These are phyloP conservation scores for Seriola rivoliana DNA, from an alignment of 2,113 vertebrate genomes.

Conservation along the genomic window DNA sequence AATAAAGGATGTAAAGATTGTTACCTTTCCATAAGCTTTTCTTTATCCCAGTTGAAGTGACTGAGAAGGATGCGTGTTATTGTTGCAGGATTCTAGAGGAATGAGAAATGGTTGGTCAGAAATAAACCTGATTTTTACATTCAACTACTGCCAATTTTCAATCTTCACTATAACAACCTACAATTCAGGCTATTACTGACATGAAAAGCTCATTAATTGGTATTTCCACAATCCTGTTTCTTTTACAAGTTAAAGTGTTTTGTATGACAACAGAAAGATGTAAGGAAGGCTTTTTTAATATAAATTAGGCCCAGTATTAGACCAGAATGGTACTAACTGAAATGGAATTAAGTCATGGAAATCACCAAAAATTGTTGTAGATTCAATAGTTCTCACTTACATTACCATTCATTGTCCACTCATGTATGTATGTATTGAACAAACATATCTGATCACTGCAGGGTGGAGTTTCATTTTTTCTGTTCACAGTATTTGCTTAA, in stretches of 20 bases:
- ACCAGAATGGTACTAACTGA: neutral
- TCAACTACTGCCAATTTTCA: neutral
- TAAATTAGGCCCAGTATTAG: neutral
- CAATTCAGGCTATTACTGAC: neutral
- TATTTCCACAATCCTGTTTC: neutral
- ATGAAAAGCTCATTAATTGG: neutral
- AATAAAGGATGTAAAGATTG: constrained; percentile 23
- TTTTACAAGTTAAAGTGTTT: neutral
- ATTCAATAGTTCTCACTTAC: neutral
- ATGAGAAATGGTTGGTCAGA: constrained; percentile 50
- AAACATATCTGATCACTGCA: neutral
- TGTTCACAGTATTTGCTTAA: neutral
- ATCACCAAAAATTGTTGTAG: neutral
- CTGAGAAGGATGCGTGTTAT: constrained; percentile 99
- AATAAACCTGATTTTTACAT: neutral
- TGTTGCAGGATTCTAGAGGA: constrained; percentile 95
- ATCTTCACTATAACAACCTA: neutral
- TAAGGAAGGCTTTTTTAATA: neutral
- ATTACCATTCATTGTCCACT: neutral
- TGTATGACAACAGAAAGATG: neutral
- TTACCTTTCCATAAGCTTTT: constrained; percentile 99
- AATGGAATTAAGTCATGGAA: neutral
- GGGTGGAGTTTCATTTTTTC: neutral
- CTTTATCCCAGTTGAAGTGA: constrained; percentile 99
- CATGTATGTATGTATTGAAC: neutral